Evolutionary conservation across 2,888 invertebrate species (phyloP).

Genomic region (Dynastes tityus): DNA sequence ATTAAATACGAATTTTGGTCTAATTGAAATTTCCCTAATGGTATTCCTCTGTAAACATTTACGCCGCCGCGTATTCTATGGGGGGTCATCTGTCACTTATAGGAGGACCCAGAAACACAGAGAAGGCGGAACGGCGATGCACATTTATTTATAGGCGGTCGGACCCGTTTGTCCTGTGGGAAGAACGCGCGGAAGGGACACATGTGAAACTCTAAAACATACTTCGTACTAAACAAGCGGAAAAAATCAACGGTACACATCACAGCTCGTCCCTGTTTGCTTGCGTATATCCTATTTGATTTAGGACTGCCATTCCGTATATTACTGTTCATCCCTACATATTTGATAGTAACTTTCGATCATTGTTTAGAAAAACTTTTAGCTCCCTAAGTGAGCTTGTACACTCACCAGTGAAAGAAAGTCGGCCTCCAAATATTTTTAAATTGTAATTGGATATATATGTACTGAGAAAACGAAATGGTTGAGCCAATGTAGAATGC

Average conservation of each 20-base stretch:
- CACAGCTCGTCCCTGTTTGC: conserved; percentile 26
- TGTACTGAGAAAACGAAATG: no score
- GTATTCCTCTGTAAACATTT: conserved; percentile 70
- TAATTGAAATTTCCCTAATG: conserved; percentile 71
- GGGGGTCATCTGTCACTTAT: conserved; percentile 70
- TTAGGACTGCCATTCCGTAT: conserved; percentile 38
- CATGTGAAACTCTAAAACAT: conserved; percentile 56
- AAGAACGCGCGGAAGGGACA: conserved; percentile 57
- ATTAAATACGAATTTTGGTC: conserved; percentile 55
- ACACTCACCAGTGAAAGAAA: no score
- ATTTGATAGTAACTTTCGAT: conserved; percentile 2
- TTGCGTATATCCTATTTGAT: conserved; percentile 40
- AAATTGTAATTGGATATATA: no score
- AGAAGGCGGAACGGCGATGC: conserved; percentile 62
- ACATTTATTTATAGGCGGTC: conserved; percentile 61
- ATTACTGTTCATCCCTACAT: neutral
- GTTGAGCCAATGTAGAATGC: no score
- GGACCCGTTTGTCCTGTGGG: conserved; percentile 57
- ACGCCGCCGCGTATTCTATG: conserved; percentile 59
- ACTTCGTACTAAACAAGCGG: conserved; percentile 46
- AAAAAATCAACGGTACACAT: conserved; percentile 53
- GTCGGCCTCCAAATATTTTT: no score
- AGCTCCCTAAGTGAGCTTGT: no score
- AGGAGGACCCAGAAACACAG: conserved; percentile 62
- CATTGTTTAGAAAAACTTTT: neutral